These are phyloP conservation scores for Petrocephalus zakoni DNA, from an alignment of 2,113 vertebrate species.

Conservation along the genomic window DNA sequence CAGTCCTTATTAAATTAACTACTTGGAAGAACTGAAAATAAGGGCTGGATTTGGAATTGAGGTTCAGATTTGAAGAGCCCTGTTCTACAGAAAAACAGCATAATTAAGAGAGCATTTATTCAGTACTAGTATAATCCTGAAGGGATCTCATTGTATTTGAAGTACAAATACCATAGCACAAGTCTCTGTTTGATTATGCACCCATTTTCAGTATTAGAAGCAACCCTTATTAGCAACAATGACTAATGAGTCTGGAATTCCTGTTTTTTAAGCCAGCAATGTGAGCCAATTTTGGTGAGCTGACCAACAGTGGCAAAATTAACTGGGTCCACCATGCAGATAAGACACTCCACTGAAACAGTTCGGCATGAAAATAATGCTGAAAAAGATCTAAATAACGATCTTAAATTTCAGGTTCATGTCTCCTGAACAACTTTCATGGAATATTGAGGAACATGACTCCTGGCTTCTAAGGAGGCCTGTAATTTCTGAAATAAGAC, in stretches of 20 bases:
- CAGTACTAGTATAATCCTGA: neutral
- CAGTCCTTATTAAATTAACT: too few relatives aligned
- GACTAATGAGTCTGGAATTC: neutral
- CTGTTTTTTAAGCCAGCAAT: neutral
- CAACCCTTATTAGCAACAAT: neutral
- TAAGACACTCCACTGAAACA: neutral
- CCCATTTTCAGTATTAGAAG: neutral
- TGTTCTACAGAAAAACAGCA: neutral
- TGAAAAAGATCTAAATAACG: neutral
- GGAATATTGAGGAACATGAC: neutral
- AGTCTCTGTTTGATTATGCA: neutral
- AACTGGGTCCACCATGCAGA: neutral
- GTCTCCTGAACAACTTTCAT: neutral
- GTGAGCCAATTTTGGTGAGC: neutral
- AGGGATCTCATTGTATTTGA: neutral
- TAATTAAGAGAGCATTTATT: neutral
- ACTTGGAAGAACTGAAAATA: too few relatives aligned
- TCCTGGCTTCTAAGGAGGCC: neutral
- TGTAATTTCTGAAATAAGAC: conserved; percentile 7
- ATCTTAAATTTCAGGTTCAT: neutral
- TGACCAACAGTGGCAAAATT: neutral
- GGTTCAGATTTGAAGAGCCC: too few relatives aligned
- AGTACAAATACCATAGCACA: neutral
- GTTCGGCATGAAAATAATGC: neutral
- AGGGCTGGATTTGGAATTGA: too few relatives aligned